Base-by-base conservation (phyloP, 2,888 invertebrate species). In the Pollenia labialis region DNA sequence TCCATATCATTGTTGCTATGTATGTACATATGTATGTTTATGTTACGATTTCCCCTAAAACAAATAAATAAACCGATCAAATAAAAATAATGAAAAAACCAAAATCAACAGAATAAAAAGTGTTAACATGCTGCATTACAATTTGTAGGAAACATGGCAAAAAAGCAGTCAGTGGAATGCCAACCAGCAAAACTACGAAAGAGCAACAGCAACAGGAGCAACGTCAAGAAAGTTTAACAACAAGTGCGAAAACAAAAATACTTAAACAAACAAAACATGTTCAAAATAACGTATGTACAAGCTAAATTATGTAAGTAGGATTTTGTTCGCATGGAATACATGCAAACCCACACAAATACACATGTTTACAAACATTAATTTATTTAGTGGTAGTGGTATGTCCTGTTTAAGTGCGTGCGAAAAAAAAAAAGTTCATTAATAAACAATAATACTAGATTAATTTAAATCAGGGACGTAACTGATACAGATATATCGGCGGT, bases 51-150 rank as follows among this genome's bases (percentile, higher is more conserved):
- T 32, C 32, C 32, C 32, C 32, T 32, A 32, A 71, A 79, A 88
- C 88, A 90, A 91, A 90, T 88, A 90, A 91, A 90, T 90, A 90
- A 88, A n/a, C n/a, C 9, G 48, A 85, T n/a, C 18, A 56, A 56
- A 72, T 60, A 72, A 64, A 54, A 69, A 79, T 69, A 42, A 44
- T 23, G n/a, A 69, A 50, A 81, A 62, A 46, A 50, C 1, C 16
- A 54, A 81, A 32, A 52, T 52, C 69, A 69, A 69, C 58, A 62
- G 52, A 87, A 88, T 32, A 60, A 89, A 90, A 90, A 89, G 90
- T 91, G 91, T 91, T 91, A 91, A 91, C 91, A 91, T 91, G 90
- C 91, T 90, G 90, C 91, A 91, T 91, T 91, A 91, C 91, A 91
- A 90, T 90, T 91, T 90, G 90, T 89, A 90, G 72, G 32, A 71